These are phyloP conservation scores for Morinoia aosen DNA, from an alignment of 2,888 invertebrate genomes.

Conservation along the genomic window DNA sequence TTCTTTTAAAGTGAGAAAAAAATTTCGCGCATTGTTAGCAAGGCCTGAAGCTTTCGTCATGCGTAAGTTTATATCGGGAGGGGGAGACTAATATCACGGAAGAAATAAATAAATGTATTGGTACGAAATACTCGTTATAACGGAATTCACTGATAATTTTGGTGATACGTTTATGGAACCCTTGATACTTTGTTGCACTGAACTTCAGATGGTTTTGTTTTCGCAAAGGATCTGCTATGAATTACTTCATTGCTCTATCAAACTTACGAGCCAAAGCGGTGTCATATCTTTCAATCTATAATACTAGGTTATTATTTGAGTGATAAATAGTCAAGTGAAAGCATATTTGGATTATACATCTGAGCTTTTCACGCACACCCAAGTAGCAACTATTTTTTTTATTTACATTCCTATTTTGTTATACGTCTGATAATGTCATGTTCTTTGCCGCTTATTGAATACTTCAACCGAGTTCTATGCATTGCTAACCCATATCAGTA, in stretches of 20 bases:
- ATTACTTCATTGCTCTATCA: neutral
- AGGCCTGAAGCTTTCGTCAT: neutral
- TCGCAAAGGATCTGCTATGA: neutral
- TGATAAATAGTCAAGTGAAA: neutral
- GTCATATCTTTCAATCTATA: conserved; percentile 23
- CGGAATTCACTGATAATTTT: neutral
- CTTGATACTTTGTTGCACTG: neutral
- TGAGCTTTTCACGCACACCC: neutral
- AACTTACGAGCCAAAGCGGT: neutral
- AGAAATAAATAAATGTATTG: neutral
- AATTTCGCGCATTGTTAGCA: neutral
- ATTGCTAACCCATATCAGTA: conserved; percentile 51
- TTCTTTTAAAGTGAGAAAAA: neutral
- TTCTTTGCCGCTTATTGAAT: conserved; percentile 14
- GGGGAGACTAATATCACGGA: neutral
- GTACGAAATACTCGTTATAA: neutral
- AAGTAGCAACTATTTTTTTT: conserved; percentile 2
- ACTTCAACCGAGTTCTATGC: conserved; percentile 37
- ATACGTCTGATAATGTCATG: neutral
- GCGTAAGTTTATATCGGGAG: neutral
- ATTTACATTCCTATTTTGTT: conserved; percentile 9
- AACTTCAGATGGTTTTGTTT: neutral
- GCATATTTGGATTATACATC: neutral
- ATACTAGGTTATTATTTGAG: conserved; percentile 5
- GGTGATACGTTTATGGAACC: neutral